phyloP scores from a whole-genome alignment of 2,888 invertebrate genomes.

The Mythimna ferrago region DNA sequence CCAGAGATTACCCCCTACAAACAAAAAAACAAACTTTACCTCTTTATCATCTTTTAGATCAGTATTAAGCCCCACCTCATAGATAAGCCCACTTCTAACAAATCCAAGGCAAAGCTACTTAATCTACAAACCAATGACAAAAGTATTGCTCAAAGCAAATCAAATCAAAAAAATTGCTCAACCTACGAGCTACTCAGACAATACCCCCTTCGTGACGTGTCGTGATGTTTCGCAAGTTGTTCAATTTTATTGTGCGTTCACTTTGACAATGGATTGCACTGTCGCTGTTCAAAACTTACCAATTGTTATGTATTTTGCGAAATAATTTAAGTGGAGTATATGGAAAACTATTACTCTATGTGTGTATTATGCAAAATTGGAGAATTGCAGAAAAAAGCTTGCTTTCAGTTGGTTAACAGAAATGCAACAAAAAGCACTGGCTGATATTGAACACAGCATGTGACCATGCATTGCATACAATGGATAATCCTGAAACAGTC shows the following conservation, averaged over 20 bases:
- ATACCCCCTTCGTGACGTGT: conserved; percentile 59
- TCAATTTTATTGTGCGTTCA: conserved; percentile 67
- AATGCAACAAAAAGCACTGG: background rate
- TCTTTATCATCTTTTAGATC: too few relatives aligned
- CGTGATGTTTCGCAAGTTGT: conserved; percentile 46
- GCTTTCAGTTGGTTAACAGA: background rate
- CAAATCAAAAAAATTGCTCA: conserved; percentile 47
- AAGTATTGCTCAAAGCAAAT: conserved; percentile 50
- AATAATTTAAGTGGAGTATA: conserved; percentile 39
- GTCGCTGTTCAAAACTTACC: conserved; percentile 49
- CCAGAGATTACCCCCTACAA: too few relatives aligned
- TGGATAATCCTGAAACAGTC: background rate
- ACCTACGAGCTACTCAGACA: conserved; percentile 49
- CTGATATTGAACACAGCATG: background rate
- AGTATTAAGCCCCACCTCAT: background rate
- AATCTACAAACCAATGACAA: conserved; percentile 44
- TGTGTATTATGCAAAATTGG: background rate
- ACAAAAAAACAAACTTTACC: too few relatives aligned
- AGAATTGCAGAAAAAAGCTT: too few relatives aligned
- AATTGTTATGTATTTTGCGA: conserved; percentile 56
- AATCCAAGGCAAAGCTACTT: background rate
- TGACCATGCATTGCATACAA: background rate
- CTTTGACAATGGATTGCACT: conserved; percentile 73
- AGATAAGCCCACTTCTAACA: conserved; percentile 3
- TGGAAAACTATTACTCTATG: conserved; percentile 4